These are phyloP conservation scores for Ophraella communa DNA, from an alignment of 2,888 invertebrate genomes.

Conservation along the genomic window DNA sequence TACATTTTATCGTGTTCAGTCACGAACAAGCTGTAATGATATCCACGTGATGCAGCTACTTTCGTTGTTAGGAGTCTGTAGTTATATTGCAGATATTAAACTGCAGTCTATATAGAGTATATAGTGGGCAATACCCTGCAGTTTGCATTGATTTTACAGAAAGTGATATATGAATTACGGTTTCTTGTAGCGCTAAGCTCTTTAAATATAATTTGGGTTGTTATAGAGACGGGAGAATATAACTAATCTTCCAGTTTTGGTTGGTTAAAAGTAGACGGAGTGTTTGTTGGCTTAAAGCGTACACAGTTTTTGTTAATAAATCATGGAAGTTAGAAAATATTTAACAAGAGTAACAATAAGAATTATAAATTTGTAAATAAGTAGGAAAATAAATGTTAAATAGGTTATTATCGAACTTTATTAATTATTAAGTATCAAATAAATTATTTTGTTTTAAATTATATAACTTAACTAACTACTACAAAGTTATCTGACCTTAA, in stretches of 20 bases:
- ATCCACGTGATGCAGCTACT: not conserved
- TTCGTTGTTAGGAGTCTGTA: slow-evolving; percentile 2
- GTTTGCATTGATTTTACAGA: slow-evolving; percentile 8
- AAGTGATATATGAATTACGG: not conserved
- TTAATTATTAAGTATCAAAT: too few relatives aligned
- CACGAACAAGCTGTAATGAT: not conserved
- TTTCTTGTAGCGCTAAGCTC: not conserved
- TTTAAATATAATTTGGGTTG: not conserved
- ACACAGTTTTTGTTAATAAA: too few relatives aligned
- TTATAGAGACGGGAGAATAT: not conserved
- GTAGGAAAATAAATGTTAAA: too few relatives aligned
- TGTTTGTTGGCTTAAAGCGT: not conserved
- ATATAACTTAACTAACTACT: too few relatives aligned
- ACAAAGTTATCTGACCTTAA: too few relatives aligned
- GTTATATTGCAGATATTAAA: slow-evolving; percentile 10
- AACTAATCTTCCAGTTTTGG: not conserved
- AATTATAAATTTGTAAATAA: too few relatives aligned
- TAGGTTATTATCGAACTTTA: too few relatives aligned
- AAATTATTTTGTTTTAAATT: too few relatives aligned
- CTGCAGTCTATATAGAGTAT: not conserved
- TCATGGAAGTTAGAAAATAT: too few relatives aligned
- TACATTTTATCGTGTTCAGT: not conserved
- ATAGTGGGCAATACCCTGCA: not conserved
- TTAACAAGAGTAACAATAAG: too few relatives aligned
- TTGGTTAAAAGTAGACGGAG: not conserved